Evolutionary conservation across 2,888 invertebrate genomes (phyloP).

Genomic region (Torymus tubicola): DNA sequence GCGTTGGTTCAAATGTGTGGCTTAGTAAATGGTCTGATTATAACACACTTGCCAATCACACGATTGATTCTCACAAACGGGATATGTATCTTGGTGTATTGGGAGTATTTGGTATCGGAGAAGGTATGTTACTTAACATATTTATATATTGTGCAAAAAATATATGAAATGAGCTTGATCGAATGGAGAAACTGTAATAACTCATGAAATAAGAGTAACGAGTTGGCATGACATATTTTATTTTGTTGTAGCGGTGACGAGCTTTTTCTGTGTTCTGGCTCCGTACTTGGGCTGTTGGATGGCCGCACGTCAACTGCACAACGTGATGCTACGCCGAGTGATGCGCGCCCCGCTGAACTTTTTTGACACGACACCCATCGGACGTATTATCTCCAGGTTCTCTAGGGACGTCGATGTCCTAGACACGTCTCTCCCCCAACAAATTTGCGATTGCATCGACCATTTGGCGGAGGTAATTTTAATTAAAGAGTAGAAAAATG

Average conservation of each 20-base stretch:
- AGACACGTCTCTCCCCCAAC: conserved; percentile 83
- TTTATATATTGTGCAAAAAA: background rate
- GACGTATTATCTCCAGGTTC: conserved; percentile 81
- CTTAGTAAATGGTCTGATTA: conserved; percentile 90
- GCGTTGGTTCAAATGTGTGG: conserved; percentile 93
- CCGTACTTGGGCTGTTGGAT: conserved; percentile 83
- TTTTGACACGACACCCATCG: conserved; percentile 78
- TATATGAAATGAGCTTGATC: background rate
- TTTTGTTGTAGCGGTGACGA: conserved; percentile 84
- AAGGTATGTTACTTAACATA: conserved; percentile 82
- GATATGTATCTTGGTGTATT: conserved; percentile 94
- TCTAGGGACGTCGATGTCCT: conserved; percentile 86
- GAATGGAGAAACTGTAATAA: conserved; percentile 57
- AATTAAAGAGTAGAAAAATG: conserved; percentile 21
- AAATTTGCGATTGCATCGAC: conserved; percentile 83
- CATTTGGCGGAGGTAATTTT: conserved; percentile 84
- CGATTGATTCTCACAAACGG: conserved; percentile 79
- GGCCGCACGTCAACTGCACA: conserved; percentile 80
- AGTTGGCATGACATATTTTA: conserved; percentile 68
- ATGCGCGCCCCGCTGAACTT: conserved; percentile 77
- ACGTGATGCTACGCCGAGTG: conserved; percentile 75
- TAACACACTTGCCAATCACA: conserved; percentile 79
- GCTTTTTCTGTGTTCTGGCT: conserved; percentile 83
- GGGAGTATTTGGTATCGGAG: conserved; percentile 90
- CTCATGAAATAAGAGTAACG: conserved; percentile 44